Conservation (phyloP, 2,113 vertebrate genomes). For the Gambusia holbrooki region DNA sequence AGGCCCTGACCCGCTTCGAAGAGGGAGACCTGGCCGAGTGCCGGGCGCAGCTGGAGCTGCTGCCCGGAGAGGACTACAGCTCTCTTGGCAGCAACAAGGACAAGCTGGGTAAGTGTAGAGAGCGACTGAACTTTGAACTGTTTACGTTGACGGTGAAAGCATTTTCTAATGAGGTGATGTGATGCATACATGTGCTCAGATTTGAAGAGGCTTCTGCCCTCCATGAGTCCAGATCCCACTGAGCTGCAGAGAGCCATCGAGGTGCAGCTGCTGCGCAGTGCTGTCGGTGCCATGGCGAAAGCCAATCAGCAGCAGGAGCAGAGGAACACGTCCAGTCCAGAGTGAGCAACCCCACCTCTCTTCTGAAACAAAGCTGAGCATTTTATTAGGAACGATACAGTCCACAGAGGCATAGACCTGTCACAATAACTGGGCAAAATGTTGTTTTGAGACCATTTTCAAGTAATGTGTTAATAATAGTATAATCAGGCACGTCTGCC, state of each 20-base stretch:
- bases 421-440: no score
- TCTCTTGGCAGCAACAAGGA: slow-evolving; percentile 88
- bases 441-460: no score
- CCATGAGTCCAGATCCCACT: slow-evolving; percentile 92
- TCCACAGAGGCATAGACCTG: no score
- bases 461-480: no score
- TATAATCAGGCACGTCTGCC: no score
- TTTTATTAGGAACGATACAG: no score
- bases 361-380: not conserved
- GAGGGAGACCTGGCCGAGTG: slow-evolving; percentile 90
- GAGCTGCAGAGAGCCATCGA: slow-evolving; percentile 98
- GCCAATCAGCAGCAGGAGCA: slow-evolving; percentile 88
- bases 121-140: no score
- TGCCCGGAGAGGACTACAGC: slow-evolving; percentile 95
- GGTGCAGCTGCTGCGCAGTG: slow-evolving; percentile 93
- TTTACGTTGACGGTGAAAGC: not conserved
- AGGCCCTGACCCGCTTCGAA: slow-evolving; percentile 93
- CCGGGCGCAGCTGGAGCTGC: slow-evolving; percentile 89
- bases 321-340: slow-evolving; percentile 83
- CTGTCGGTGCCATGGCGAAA: slow-evolving; percentile 86
- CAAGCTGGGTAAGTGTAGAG: slow-evolving; percentile 86
- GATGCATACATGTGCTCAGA: slow-evolving; percentile 75
- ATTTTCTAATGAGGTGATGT: not conserved
- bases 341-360: slow-evolving; percentile 79
- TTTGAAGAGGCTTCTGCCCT: slow-evolving; percentile 94